Evolutionary conservation across 2,113 vertebrate genomes (phyloP).

Genomic region (Struthidea cinerea): DNA sequence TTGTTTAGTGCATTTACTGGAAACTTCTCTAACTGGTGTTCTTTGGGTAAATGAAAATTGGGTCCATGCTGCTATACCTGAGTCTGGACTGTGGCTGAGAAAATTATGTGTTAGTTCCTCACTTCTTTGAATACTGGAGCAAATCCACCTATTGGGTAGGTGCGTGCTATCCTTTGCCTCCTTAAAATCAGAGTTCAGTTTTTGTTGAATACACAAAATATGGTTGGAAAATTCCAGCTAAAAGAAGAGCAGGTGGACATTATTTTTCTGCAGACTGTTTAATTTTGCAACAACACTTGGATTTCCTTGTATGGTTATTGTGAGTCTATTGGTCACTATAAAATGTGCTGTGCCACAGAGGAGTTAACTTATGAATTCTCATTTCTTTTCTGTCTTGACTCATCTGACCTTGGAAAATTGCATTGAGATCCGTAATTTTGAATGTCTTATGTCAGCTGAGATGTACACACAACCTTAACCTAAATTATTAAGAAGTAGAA

Average conservation of each 20-base stretch:
- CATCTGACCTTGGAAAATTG: not conserved
- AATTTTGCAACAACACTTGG: not conserved
- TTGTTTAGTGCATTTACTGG: not conserved
- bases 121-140: not conserved
- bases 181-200: not conserved
- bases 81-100: not conserved
- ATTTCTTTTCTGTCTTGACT: not conserved
- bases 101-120: not conserved
- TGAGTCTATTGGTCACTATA: not conserved
- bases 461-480: not conserved
- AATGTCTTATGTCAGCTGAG: not conserved
- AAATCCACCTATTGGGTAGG: not conserved
- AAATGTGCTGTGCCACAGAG: not conserved
- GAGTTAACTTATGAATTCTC: not conserved
- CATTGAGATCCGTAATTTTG: not conserved
- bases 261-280: not conserved
- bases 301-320: not conserved
- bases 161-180: not conserved
- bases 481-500: not conserved
- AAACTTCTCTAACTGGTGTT: not conserved
- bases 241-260: not conserved
- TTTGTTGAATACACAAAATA: not conserved
- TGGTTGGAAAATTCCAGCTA: not conserved
- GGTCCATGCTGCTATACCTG: not conserved
- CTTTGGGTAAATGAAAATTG: not conserved